These are phyloP conservation scores for Crenuchus spilurus DNA, from an alignment of 2,797 vertebrate genomes.

Conservation along the genomic window DNA sequence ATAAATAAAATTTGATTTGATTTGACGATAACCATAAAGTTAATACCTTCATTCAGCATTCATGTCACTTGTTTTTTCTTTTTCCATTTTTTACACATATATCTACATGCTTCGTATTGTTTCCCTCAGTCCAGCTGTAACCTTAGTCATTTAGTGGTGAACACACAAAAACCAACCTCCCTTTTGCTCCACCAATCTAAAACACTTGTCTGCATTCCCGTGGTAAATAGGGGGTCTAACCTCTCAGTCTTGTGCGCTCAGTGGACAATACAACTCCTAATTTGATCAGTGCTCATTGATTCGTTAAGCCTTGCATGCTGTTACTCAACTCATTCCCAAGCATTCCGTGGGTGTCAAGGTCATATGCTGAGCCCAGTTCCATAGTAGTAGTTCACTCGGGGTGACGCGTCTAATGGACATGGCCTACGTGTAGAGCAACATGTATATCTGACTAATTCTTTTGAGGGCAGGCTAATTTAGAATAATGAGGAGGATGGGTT, in stretches of 20 bases:
- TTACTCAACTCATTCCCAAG: slow-evolving; percentile 48
- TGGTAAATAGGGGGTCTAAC: background rate
- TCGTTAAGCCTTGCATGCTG: slow-evolving; percentile 40
- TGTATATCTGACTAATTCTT: slow-evolving; percentile 17
- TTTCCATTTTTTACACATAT: background rate
- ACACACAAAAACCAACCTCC: background rate
- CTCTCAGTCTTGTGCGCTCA: slow-evolving; percentile 5
- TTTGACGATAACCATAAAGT: too few relatives aligned
- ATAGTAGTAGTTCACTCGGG: slow-evolving; percentile 29
- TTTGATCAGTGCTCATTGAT: slow-evolving; percentile 54
- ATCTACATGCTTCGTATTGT: background rate
- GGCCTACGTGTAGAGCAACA: slow-evolving; percentile 8
- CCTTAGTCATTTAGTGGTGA: background rate
- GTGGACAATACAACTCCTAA: slow-evolving; percentile 44
- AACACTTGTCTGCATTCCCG: slow-evolving; percentile 15
- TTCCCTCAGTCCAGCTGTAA: background rate
- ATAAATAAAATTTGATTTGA: too few relatives aligned
- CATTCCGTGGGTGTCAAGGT: slow-evolving; percentile 48
- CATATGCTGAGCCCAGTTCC: slow-evolving; percentile 25
- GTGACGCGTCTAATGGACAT: slow-evolving; percentile 22
- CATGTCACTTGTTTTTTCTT: background rate
- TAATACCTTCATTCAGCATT: background rate
- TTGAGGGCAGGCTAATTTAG: slow-evolving; percentile 8
- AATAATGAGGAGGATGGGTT: background rate
- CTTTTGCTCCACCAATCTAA: background rate